Percentiles rank a stretch among this genome's conserved stretches.
These are phyloP conservation scores for Sebastes steindachneri DNA, from an alignment of 2,797 vertebrate species.

Conservation along the genomic window DNA sequence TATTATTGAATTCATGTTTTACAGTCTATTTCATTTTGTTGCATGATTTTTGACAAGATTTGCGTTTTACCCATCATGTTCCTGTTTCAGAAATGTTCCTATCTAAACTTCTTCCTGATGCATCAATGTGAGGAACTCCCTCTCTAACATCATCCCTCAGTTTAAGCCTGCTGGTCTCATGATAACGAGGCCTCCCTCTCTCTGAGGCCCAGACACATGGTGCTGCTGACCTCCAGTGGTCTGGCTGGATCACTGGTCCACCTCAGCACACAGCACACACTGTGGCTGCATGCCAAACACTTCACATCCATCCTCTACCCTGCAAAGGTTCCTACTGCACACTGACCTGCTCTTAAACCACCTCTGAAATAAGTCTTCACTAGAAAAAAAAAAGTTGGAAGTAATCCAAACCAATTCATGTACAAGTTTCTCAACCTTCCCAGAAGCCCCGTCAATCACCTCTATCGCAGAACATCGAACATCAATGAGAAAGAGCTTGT, in stretches of 20 bases:
- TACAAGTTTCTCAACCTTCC: not conserved
- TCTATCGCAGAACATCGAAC: not conserved
- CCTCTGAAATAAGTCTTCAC: not conserved
- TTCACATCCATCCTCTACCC: not conserved
- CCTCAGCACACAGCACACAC: not conserved
- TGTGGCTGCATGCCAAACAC: not conserved
- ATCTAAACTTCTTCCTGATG: too few species aligned
- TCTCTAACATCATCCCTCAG: too few species aligned
- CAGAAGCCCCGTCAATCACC: not conserved
- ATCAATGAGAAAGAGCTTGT: not conserved
- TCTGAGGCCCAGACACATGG: slow-evolving; percentile 39
- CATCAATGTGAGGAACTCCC: too few species aligned
- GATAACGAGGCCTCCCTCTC: not conserved
- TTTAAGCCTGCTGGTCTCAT: not conserved
- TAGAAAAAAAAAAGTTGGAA: not conserved
- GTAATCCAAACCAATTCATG: not conserved
- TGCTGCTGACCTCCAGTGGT: slow-evolving; percentile 85
- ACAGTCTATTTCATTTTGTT: too few species aligned
- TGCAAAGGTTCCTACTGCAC: not conserved
- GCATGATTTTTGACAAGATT: too few species aligned
- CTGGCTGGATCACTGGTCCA: slow-evolving; percentile 51
- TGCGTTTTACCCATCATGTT: too few species aligned
- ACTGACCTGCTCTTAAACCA: not conserved
- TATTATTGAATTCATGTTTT: too few species aligned
- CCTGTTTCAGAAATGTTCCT: too few species aligned